Conservation (phyloP, 2,797 vertebrate species). For the Argya squamiceps region DNA sequence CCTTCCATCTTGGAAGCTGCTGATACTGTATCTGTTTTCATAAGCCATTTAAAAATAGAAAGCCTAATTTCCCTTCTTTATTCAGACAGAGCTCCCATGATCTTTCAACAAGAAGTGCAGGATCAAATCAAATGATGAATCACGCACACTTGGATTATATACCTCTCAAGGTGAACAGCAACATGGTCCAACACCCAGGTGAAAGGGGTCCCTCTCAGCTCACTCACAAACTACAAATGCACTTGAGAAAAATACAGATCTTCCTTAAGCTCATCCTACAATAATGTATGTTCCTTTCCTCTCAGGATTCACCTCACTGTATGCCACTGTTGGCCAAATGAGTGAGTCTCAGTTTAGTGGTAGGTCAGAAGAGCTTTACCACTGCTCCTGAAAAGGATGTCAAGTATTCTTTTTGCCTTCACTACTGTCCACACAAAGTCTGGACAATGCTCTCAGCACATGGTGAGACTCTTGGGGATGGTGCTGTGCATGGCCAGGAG, state of each 20-base stretch:
- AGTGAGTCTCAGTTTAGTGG: not conserved
- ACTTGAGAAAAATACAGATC: not conserved
- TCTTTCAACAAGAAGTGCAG: not conserved
- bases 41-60: constrained; percentile 44
- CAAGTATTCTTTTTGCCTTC: not conserved
- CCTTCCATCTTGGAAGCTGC: constrained; percentile 32
- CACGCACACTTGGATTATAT: not conserved
- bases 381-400: not conserved
- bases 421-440: not conserved
- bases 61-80: constrained; percentile 16
- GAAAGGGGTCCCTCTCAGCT: not conserved
- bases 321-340: not conserved
- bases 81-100: not conserved
- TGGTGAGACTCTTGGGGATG: not conserved
- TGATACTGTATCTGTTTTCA: not conserved
- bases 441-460: not conserved
- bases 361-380: not conserved
- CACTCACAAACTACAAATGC: not conserved
- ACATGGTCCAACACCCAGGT: not conserved
- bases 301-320: not conserved
- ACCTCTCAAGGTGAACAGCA: not conserved
- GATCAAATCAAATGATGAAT: constrained; percentile 8
- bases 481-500: not conserved
- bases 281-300: fast-evolving
- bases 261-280: not conserved